A percentile compares a stretch with the other conserved stretches of the same genome.
phyloP scores from a whole-genome alignment of 2,797 vertebrate genomes.

The Poecilia picta region DNA sequence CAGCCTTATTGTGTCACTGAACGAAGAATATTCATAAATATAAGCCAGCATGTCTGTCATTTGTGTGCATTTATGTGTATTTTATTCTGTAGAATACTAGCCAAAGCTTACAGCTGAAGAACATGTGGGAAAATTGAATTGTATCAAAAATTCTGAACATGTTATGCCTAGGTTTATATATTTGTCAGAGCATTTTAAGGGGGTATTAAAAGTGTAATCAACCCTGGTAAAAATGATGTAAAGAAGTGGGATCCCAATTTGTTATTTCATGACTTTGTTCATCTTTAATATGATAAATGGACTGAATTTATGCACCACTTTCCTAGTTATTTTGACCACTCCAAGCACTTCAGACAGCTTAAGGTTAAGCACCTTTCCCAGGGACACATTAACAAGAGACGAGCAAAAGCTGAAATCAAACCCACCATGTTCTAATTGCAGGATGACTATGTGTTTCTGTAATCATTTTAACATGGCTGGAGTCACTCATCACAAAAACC shows the following conservation, averaged over 20 bases:
- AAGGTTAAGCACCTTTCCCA: neutral
- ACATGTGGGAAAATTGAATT: neutral
- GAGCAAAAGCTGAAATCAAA: no score
- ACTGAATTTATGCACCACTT: neutral
- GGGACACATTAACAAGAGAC: no score
- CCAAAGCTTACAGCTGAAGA: neutral
- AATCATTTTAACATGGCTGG: neutral
- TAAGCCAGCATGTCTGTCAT: neutral
- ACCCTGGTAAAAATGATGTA: neutral
- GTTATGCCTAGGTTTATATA: neutral
- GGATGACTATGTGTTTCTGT: neutral
- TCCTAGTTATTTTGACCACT: neutral
- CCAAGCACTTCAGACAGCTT: neutral
- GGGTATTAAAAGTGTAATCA: neutral
- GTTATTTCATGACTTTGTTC: neutral
- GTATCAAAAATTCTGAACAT: neutral
- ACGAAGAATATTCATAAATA: constrained; percentile 15
- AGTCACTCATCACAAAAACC: neutral
- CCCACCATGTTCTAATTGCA: neutral
- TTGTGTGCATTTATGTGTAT: neutral
- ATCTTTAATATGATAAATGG: neutral
- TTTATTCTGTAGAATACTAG: neutral
- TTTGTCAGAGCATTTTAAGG: neutral
- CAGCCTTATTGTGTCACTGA: constrained; percentile 6
- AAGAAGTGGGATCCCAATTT: neutral